These are phyloP conservation scores for Atherinosoma microstoma DNA, from an alignment of 2,797 vertebrate genomes.

Conservation along the genomic window DNA sequence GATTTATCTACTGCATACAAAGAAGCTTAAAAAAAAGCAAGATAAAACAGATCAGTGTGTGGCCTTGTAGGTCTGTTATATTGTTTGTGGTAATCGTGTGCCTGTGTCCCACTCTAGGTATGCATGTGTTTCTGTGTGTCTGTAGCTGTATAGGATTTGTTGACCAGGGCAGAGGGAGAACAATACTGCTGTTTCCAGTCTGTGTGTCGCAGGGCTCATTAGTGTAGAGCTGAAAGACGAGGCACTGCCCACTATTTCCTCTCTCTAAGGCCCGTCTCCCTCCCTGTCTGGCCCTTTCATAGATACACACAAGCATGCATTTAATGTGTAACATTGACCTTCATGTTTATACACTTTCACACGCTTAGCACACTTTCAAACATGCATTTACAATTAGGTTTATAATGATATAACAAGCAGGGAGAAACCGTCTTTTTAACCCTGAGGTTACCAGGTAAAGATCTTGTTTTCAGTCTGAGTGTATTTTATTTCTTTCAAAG, in stretches of 20 bases:
- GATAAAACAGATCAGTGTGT: constrained; percentile 25
- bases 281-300: constrained; percentile 45
- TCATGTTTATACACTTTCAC: neutral
- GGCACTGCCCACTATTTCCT: constrained; percentile 80
- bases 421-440: neutral
- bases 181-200: constrained; percentile 80
- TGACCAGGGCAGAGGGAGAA: constrained; percentile 66
- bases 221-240: constrained; percentile 79
- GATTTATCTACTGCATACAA: constrained; percentile 27
- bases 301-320: constrained; percentile 22
- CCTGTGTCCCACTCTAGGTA: constrained; percentile 21
- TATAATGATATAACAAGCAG: neutral
- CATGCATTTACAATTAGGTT: neutral
- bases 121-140: constrained; percentile 53
- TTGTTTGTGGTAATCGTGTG: constrained; percentile 36
- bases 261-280: constrained; percentile 58
- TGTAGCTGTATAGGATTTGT: constrained; percentile 60
- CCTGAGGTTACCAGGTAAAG: neutral
- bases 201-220: constrained; percentile 80
- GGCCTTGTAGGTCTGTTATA: constrained; percentile 15
- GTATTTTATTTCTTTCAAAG: neutral
- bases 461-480: neutral
- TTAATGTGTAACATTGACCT: constrained; percentile 31
- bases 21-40: constrained; percentile 16
- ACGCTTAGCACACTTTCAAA: neutral